Conservation (phyloP, 1,140 invertebrate genomes). For the Aphelinus atriplicis region DNA sequence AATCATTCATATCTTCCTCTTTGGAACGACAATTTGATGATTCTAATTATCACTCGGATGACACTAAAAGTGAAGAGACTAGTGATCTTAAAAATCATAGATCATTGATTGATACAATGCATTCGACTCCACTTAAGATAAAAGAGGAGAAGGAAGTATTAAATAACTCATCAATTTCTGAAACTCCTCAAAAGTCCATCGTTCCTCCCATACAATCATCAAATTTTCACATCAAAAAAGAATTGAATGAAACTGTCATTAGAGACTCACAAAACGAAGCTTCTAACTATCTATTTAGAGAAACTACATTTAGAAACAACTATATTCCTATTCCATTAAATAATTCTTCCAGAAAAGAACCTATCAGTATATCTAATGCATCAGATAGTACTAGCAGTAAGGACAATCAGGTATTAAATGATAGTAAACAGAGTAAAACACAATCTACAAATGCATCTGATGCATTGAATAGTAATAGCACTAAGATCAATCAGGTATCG, state of each 20-base stretch:
- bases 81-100: neutral
- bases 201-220: neutral
- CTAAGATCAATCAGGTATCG: neutral
- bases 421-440: too few species aligned
- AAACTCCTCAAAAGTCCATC: constrained; percentile 7
- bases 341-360: neutral
- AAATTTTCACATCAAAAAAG: constrained; percentile 12
- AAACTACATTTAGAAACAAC: neutral
- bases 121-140: constrained; percentile 3
- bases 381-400: neutral
- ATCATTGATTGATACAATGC: neutral
- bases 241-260: constrained; percentile 27
- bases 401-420: too few species aligned
- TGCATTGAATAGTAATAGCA: neutral
- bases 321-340: neutral
- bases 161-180: neutral
- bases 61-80: neutral
- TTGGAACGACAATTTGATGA: neutral
- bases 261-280: constrained; percentile 4
- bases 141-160: constrained; percentile 3
- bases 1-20: neutral
- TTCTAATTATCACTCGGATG: neutral
- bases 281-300: constrained; percentile 5
- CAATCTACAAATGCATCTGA: neutral
- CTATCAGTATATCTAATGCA: neutral